Evolutionary conservation across 2,113 vertebrate species (phyloP).

Genomic region (Xyliphius kryptos): DNA sequence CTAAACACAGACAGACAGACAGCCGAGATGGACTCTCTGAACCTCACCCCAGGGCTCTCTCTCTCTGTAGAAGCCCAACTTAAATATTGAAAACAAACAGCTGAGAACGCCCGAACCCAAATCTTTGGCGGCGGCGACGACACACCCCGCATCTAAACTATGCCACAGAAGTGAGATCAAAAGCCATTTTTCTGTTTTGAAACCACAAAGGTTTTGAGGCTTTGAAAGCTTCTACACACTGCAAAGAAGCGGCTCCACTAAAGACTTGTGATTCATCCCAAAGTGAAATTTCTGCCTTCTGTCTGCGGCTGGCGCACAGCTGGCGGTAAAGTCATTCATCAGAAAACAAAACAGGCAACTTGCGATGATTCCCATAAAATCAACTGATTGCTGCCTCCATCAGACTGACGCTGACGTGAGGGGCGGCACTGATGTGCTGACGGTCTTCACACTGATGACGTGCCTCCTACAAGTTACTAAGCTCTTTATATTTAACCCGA

Average conservation of each 20-base stretch:
- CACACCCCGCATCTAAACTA: background rate
- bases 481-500: no score
- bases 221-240: background rate
- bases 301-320: background rate
- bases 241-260: background rate
- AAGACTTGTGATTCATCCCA: background rate
- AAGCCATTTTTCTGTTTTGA: background rate
- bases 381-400: no score
- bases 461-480: no score
- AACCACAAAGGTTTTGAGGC: background rate
- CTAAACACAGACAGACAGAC: background rate
- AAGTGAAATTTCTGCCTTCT: background rate
- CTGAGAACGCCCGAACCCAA: background rate
- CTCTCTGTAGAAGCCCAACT: background rate
- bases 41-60: background rate
- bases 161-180: background rate
- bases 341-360: no score
- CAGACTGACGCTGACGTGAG: no score
- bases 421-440: no score
- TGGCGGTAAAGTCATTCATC: no score
- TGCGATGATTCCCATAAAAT: no score
- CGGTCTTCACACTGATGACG: no score
- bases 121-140: background rate
- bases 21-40: background rate
- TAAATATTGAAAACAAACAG: conserved; percentile 12